Evolutionary conservation across 2,797 vertebrate species (phyloP), one percentile per base, ranked within the genome.

Genomic region (Scleropages formosus): DNA sequence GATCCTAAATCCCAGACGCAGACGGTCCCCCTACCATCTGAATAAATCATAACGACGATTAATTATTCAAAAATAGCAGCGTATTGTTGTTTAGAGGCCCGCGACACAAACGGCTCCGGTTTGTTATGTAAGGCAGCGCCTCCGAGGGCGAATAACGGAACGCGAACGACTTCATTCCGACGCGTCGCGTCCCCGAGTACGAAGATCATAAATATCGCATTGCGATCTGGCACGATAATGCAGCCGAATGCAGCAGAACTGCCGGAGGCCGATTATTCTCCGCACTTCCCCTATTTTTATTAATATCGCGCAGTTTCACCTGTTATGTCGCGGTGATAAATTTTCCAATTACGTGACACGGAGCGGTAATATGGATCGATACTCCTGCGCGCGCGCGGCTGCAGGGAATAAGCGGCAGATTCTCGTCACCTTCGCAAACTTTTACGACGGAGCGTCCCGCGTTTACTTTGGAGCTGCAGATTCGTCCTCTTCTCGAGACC

Each of bases 121-220:
- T 27, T 71, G 15, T 67, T 67, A 20, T 67, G 10, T 46, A 67
- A 67, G 67, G 67, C 67, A n/a, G 39, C 49, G 15, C 68, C 56
- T 70, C 22, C 58, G 15, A 58, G 26, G 24, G 49, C 58, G 20
- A 71, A 71, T 71, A 71, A 18, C 56, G 27, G 24, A 16, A 46
- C 56, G 24, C 22, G 26, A 27, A 15, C 49, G 70, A 26, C 67
- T 70, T 70, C 70, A 16, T 27, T 31, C 70, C 68, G 53, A 70
- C 51, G 49, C 15, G 12, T 10, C 15, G 12, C 10, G 26, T 49
- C 26, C 70, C 27, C 27, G 46, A 47, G 20, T 47, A 56, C 53
- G 15, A 56, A 61, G 1, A 51, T 58, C 49, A 53, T 71, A 71
- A 71, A 71, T 58, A 71, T 58, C 71, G 49, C 68, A 70, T 67